A percentile compares a stretch with the other conserved stretches of the same genome.
Evolutionary conservation across 2,797 vertebrate species (phyloP).

Genomic region (Rhabdomys pumilio): DNA sequence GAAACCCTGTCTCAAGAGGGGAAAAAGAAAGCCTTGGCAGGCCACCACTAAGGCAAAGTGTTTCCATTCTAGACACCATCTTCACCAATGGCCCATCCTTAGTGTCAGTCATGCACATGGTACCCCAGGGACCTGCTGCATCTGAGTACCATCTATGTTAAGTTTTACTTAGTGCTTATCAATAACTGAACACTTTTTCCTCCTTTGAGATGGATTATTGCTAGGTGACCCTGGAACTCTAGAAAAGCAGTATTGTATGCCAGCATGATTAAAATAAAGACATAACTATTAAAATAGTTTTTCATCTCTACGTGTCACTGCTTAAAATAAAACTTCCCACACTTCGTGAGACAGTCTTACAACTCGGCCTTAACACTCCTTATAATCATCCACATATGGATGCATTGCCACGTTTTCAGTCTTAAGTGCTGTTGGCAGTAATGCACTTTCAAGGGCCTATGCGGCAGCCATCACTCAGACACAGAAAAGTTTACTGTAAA

Average conservation of each 20-base stretch:
- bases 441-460: not conserved
- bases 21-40: not conserved
- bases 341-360: conserved; percentile 15
- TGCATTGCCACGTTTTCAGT: not conserved
- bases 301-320: not conserved
- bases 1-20: not conserved
- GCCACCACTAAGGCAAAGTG: not conserved
- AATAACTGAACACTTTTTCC: not conserved
- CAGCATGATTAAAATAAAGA: conserved; percentile 53
- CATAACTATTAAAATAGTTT: not conserved
- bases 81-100: not conserved
- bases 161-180: not conserved
- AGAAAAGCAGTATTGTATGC: conserved; percentile 16
- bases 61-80: accelerated
- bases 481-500: too few species aligned
- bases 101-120: accelerated
- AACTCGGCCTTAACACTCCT: not conserved
- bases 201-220: not conserved
- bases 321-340: not conserved
- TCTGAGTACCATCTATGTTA: accelerated
- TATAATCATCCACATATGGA: not conserved
- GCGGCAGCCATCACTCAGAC: accelerated
- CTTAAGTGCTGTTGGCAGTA: not conserved
- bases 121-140: not conserved
- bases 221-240: not conserved